A percentile compares a stretch with the other conserved stretches of the same genome.
These are phyloP conservation scores for Mustela lutreola DNA, from an alignment of 2,113 vertebrate species.

Conservation along the genomic window DNA sequence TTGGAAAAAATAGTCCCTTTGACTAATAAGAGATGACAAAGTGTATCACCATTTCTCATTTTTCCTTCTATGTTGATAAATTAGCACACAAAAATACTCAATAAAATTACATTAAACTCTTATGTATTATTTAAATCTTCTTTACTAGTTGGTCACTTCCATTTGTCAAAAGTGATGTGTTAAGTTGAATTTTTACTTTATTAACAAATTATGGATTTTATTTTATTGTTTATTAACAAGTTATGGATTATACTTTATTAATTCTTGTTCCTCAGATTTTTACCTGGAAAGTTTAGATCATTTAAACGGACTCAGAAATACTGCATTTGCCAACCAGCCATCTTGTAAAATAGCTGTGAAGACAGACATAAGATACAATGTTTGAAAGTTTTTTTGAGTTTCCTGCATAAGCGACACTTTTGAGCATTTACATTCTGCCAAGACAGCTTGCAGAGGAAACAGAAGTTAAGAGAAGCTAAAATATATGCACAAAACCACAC, in stretches of 20 bases:
- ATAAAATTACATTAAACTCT: conserved; percentile 57
- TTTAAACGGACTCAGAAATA: background rate
- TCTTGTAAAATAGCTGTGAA: background rate
- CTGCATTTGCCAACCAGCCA: background rate
- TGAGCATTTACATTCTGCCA: background rate
- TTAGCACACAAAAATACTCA: conserved; percentile 52
- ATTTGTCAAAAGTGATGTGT: conserved; percentile 50
- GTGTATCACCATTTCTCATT: background rate
- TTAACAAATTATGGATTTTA: conserved; percentile 3
- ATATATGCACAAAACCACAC: background rate
- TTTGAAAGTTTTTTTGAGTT: background rate
- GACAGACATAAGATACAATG: background rate
- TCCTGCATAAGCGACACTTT: background rate
- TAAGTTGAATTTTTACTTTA: conserved; percentile 33
- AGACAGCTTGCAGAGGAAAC: background rate
- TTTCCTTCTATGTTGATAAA: conserved; percentile 50
- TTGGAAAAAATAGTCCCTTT: conserved; percentile 61
- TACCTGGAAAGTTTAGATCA: conserved; percentile 36
- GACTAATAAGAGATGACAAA: conserved; percentile 64
- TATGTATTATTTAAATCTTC: conserved; percentile 49
- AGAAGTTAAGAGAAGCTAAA: background rate
- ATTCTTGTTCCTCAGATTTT: conserved; percentile 65
- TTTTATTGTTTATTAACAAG: conserved; percentile 34
- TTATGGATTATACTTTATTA: conserved; percentile 31
- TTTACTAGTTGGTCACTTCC: conserved; percentile 40